A percentile compares a stretch with the other conserved stretches of the same genome.
phyloP scores from a whole-genome alignment of 2,888 invertebrate species.

The Eupithecia subumbrata region DNA sequence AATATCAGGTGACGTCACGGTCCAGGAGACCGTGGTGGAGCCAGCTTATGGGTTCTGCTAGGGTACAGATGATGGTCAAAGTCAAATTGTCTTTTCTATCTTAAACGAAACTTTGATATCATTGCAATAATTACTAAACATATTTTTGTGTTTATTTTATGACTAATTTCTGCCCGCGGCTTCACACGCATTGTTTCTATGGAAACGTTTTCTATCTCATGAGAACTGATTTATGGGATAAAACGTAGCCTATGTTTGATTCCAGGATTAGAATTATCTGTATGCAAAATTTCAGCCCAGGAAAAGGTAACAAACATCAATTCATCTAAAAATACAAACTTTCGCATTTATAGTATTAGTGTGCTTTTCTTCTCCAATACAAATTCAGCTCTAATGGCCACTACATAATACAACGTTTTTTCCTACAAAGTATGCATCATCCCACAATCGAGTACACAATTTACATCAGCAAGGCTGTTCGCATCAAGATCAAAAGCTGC shows the following conservation, averaged over 20 bases:
- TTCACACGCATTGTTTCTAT: too few relatives aligned
- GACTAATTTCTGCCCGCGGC: too few relatives aligned
- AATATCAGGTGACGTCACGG: neutral
- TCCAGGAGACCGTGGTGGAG: neutral
- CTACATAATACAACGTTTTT: constrained; percentile 19
- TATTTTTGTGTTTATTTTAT: too few relatives aligned
- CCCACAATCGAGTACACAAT: constrained; percentile 15
- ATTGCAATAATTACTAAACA: neutral
- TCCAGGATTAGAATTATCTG: too few relatives aligned
- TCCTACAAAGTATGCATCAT: neutral
- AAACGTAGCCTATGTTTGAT: too few relatives aligned
- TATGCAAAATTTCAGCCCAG: too few relatives aligned
- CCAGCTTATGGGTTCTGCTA: neutral
- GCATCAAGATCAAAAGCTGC: constrained; percentile 57
- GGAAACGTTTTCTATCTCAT: too few relatives aligned
- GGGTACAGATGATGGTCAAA: too few relatives aligned
- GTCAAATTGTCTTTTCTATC: neutral
- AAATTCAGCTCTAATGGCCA: constrained; percentile 22
- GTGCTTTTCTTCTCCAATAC: constrained; percentile 8
- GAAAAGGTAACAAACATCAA: too few relatives aligned
- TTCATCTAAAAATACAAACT: too few relatives aligned
- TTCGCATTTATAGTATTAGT: too few relatives aligned
- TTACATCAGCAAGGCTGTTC: constrained; percentile 45
- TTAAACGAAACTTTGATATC: neutral
- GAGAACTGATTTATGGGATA: too few relatives aligned